Base-by-base conservation (phyloP, 2,888 invertebrate species). In the Lathronympha strigana region DNA sequence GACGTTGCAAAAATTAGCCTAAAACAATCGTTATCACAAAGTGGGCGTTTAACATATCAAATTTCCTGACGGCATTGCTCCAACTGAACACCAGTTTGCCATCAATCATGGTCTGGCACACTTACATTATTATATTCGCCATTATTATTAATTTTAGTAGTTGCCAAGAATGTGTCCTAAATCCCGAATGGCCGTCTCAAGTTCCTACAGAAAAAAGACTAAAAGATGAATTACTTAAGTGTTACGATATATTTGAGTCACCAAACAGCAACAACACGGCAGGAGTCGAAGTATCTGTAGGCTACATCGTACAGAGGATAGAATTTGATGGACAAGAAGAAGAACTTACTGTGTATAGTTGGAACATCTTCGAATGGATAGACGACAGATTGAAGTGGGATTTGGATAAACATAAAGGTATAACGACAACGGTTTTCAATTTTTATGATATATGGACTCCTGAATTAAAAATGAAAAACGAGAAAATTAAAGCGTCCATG, bases 331-430 rank as follows among this genome's bases (percentile, higher is more conserved):
- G 6, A 4, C 11, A 21, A 3, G 64, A 60, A 38, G 51, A 60
- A 45, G 28, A 8, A 15, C 45, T 64, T 4, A 60, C 58, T 21
- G 2, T 64, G n/a, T 53, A 36, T 45, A 72, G 64, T 1, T 73
- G 73, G 76, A 67, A 72, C 17, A 31, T 49, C 0, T 4, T 79
- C 0, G 2, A 28, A 0, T 84, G 81, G 80, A 47, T 13, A 0
- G 80, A 84, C n/a, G 57, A 71, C 0, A 72, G 80, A n/a, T 67
- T 82, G 4, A 69, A 68, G 58, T 84, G 84, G 84, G 70, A 82
- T n/a, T 73, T 74, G 0, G 67, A 60, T 1, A 71, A 78, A 36
- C 80, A 76, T 55, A 73, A 70, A 17, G 79, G 76, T 0, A 40
- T 83, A 0, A 47, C 72, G 0, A 31, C 63, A 1, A 69, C 66